phyloP scores from a whole-genome alignment of 92 coral and sea anemone species.

The Porites lobata region DNA sequence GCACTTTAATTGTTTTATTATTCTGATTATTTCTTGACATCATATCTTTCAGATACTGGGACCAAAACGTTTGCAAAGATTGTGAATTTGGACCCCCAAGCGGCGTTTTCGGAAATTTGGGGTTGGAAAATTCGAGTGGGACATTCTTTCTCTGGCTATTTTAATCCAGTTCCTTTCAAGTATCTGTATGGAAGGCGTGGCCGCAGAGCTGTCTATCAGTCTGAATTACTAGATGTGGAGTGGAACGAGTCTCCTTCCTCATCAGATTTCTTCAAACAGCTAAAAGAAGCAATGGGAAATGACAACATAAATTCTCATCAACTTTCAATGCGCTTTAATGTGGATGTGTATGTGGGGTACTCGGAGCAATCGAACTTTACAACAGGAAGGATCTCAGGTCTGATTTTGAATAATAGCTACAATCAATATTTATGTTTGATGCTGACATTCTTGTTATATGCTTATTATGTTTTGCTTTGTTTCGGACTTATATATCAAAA shows the following conservation, averaged over 20 bases:
- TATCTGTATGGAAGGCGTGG: conserved; percentile 32
- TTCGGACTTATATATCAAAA: too few relatives aligned
- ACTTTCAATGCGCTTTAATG: conserved; percentile 79
- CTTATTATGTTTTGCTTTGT: too few relatives aligned
- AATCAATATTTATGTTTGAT: too few relatives aligned
- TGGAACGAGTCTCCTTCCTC: conserved; percentile 43
- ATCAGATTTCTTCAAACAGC: conserved; percentile 31
- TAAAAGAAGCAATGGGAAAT: conserved; percentile 37
- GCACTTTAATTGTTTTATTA: too few relatives aligned
- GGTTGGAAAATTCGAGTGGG: conserved; percentile 83
- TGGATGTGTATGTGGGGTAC: conserved; percentile 53
- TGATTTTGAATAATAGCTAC: too few relatives aligned
- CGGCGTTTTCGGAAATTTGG: conserved; percentile 68
- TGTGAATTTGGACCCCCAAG: conserved; percentile 80
- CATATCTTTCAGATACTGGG: conserved; percentile 35
- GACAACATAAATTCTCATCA: conserved; percentile 27
- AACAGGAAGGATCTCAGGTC: conserved; percentile 70
- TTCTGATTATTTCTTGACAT: neutral
- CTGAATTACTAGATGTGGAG: conserved; percentile 62
- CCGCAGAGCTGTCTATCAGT: conserved; percentile 68
- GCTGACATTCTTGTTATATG: too few relatives aligned
- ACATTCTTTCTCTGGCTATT: conserved; percentile 73
- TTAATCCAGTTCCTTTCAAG: conserved; percentile 65
- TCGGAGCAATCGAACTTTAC: conserved; percentile 35
- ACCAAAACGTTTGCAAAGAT: conserved; percentile 50